Conservation (phyloP, 2,113 vertebrate species). For the Acanthisitta chloris region DNA sequence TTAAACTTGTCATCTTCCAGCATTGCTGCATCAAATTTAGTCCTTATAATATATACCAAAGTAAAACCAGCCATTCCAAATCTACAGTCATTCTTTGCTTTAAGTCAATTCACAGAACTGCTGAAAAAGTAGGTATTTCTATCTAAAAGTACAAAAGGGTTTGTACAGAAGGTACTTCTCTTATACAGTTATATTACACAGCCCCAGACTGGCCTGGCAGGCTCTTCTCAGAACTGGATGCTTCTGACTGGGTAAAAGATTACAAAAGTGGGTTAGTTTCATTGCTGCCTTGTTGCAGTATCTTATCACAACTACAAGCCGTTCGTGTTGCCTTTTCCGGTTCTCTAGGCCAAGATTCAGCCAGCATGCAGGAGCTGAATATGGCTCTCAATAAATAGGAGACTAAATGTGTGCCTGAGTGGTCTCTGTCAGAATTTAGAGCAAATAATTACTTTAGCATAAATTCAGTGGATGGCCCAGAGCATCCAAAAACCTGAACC, state of each 20-base stretch:
- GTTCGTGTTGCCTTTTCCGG: not conserved
- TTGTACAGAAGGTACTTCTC: conserved; percentile 79
- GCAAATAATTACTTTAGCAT: not conserved
- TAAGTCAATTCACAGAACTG: conserved; percentile 76
- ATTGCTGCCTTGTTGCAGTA: not conserved
- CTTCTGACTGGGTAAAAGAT: conserved; percentile 29
- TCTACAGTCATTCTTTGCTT: conserved; percentile 55
- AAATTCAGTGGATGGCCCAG: not conserved
- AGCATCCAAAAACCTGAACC: not conserved
- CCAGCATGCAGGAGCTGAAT: not conserved
- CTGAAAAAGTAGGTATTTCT: conserved; percentile 80
- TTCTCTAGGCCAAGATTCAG: not conserved
- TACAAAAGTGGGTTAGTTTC: conserved; percentile 15
- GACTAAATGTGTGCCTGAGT: not conserved
- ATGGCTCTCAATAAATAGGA: not conserved
- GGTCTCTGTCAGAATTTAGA: not conserved
- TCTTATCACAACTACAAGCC: not conserved
- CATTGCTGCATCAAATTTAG: not conserved
- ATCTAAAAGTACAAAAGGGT: conserved; percentile 76
- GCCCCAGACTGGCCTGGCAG: conserved; percentile 39
- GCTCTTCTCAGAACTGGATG: conserved; percentile 60
- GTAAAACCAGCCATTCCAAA: conserved; percentile 52
- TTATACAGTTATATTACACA: conserved; percentile 79
- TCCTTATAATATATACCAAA: conserved; percentile 45
- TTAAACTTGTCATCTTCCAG: conserved; percentile 24